phyloP scores from a whole-genome alignment of 2,797 vertebrate genomes.

The Galagoides demidoff region DNA sequence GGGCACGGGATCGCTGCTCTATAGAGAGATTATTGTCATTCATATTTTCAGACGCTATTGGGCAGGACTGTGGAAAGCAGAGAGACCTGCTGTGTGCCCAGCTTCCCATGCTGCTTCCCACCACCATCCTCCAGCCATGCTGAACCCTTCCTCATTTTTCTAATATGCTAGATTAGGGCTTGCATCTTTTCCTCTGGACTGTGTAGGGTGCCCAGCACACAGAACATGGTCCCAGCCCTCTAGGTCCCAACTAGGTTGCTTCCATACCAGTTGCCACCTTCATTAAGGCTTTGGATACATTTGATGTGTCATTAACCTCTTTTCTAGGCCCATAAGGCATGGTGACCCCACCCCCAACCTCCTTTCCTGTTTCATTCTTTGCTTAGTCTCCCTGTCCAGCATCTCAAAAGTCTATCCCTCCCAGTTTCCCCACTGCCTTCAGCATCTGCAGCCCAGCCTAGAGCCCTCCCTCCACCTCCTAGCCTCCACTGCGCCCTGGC shows the following conservation, averaged over 20 bases:
- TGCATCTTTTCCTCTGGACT: neutral
- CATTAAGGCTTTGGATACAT: neutral
- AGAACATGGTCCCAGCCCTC: neutral
- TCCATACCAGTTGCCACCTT: neutral
- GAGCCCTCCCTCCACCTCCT: neutral
- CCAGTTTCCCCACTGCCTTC: neutral
- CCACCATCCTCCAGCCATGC: fast-evolving
- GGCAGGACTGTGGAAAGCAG: neutral
- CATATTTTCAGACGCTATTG: neutral
- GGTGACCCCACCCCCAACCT: too few relatives aligned
- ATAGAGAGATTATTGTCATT: neutral
- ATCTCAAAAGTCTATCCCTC: neutral
- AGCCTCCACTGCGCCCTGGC: neutral
- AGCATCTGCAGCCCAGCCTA: neutral
- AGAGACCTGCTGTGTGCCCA: neutral
- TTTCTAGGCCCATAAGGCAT: neutral
- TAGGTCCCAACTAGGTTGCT: neutral
- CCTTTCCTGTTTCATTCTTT: neutral
- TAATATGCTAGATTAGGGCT: too few relatives aligned
- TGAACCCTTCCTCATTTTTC: neutral
- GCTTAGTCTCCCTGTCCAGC: neutral
- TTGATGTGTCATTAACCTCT: neutral
- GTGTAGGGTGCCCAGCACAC: neutral
- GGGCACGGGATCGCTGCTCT: neutral
- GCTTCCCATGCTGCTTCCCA: neutral